These are phyloP conservation scores for Otus sunia DNA, from an alignment of 2,113 vertebrate genomes.

Conservation along the genomic window DNA sequence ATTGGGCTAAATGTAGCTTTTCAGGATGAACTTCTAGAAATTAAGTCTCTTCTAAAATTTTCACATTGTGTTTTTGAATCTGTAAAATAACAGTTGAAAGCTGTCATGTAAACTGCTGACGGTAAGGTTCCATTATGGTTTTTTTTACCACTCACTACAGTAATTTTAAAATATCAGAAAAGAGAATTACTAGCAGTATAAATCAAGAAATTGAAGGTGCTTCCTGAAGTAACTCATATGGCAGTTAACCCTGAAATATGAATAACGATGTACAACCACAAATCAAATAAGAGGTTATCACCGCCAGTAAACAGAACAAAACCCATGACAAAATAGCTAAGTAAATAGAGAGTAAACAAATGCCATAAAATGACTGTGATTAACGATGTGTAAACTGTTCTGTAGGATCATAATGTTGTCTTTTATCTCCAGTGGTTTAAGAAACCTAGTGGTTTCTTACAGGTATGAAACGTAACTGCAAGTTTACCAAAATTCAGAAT, in stretches of 20 bases:
- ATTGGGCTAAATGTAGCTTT: background rate
- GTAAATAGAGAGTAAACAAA: background rate
- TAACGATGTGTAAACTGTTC: rapidly evolving
- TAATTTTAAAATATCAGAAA: background rate
- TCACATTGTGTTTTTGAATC: background rate
- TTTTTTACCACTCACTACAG: background rate
- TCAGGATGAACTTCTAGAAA: background rate
- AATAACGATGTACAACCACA: background rate
- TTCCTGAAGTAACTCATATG: background rate
- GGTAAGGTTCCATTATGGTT: background rate
- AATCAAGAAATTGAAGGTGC: background rate
- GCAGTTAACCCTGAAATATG: background rate
- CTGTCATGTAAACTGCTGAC: background rate
- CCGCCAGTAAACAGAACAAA: background rate
- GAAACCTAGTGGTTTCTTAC: background rate
- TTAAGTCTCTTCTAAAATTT: background rate
- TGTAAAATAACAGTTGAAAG: background rate
- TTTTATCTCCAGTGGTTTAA: background rate
- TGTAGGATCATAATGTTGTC: background rate
- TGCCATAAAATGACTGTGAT: background rate
- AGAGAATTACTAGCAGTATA: background rate
- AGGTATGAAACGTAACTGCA: background rate
- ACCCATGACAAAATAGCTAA: background rate
- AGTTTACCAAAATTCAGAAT: background rate
- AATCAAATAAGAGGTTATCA: background rate